A percentile compares a stretch with the other conserved stretches of the same genome.
phyloP scores from a whole-genome alignment of 2,888 invertebrate genomes.

The Malthinus seriepunctatus region DNA sequence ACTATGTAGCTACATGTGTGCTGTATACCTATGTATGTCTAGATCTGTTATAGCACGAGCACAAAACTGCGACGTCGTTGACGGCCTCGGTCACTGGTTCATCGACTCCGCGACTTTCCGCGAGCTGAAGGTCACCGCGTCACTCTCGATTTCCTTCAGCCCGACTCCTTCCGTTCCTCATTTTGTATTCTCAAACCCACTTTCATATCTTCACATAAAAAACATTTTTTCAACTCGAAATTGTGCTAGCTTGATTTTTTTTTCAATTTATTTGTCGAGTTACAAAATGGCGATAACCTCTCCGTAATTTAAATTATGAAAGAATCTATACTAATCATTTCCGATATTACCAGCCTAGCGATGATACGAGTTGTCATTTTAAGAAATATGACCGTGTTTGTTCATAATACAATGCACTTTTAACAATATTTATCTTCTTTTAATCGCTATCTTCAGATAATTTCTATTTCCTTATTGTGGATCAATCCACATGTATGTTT shows the following conservation, averaged over 20 bases:
- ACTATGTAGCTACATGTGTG: not conserved
- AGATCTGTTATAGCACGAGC: conserved; percentile 3
- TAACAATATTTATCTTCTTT: not conserved
- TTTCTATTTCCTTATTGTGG: too few relatives aligned
- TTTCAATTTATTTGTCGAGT: not conserved
- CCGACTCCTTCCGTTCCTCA: conserved; percentile 27
- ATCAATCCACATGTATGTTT: too few relatives aligned
- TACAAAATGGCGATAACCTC: conserved; percentile 12
- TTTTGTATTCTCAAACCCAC: conserved; percentile 12
- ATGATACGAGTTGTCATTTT: conserved; percentile 6
- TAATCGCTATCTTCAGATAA: too few relatives aligned
- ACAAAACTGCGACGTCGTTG: conserved; percentile 18
- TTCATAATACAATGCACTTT: conserved; percentile 20
- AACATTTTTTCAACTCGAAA: not conserved
- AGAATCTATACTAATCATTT: conserved; percentile 8
- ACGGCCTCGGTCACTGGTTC: conserved; percentile 53
- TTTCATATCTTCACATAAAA: not conserved
- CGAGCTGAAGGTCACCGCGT: conserved; percentile 52
- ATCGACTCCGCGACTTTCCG: conserved; percentile 57
- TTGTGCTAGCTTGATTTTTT: too few relatives aligned
- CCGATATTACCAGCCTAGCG: conserved; percentile 4
- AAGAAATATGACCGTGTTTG: conserved; percentile 18
- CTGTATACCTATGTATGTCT: conserved; percentile 15
- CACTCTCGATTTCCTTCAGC: conserved; percentile 34
- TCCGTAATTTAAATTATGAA: conserved; percentile 12